Base-by-base conservation (phyloP, 2,113 vertebrate genomes). In the Neolamprologus toae region DNA sequence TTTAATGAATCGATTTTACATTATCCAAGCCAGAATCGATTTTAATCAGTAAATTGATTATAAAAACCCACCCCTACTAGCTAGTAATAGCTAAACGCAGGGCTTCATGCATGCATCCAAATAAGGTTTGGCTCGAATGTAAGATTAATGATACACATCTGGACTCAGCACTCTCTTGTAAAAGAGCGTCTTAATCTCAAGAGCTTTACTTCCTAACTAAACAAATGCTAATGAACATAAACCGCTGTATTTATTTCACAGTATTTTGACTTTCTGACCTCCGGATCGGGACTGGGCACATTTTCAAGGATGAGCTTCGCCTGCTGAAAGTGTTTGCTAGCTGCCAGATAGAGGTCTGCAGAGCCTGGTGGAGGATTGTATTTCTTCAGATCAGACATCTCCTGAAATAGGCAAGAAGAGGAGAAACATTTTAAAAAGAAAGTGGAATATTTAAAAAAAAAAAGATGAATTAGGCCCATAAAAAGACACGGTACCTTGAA, bases 311-410 rank as follows among this genome's bases (percentile, higher is more conserved):
- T 99, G 95, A 99, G 98, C 93, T 98, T 99, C 55, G 99, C 98
- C 94, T 99, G 99, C 93, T 99, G 99, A 94, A 99, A 99, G 93
- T 99, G 98, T 96, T 99, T 99, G 93, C 99, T 99, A 91, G 99
- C 98, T 45, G 99, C 98, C 96, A 99, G 96, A 91, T 99, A 99
- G 51, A 99, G 97, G 95, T 99, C 99, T 40, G 98, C 97, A 37
- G 99, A 98, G 82, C 98, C 98, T 54, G 98, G 99, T 11, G 98
- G 98, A 84, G 99, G 99, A 84, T 96, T 99, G 63, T 99, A 99
- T 93, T 99, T 99, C 96, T 98, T 99, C 91, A 99, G 96, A 93
- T 99, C 98, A 49, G 99, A 99, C 99, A 99, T 99, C 95, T 99
- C 99, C 99, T 99, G 94, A 6, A 87, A 16, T n/a, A 11, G 13